Percentiles rank a stretch among this genome's conserved stretches.
These are phyloP conservation scores for Isoperla grammatica DNA, from an alignment of 2,888 invertebrate species.

Conservation along the genomic window DNA sequence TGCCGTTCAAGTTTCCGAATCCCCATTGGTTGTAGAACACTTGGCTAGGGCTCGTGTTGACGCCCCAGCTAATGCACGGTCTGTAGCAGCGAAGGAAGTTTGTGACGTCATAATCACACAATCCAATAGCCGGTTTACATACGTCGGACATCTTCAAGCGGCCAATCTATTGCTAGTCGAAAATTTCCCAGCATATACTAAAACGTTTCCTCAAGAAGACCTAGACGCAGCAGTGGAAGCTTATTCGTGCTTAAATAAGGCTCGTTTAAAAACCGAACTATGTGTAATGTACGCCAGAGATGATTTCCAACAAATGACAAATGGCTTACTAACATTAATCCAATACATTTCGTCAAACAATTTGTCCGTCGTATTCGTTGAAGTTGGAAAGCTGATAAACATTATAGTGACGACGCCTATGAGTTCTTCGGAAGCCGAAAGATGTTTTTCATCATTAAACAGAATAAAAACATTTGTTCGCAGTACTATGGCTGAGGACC, in stretches of 20 bases:
- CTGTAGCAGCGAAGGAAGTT: constrained; percentile 32
- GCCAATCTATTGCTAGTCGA: constrained; percentile 34
- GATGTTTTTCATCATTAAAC: too few relatives aligned
- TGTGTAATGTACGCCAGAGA: constrained; percentile 33
- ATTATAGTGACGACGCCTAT: constrained; percentile 36
- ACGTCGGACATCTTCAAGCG: constrained; percentile 34
- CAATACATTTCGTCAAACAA: constrained; percentile 32
- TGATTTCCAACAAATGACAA: constrained; percentile 31
- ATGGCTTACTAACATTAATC: constrained; percentile 26
- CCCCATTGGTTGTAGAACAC: too few relatives aligned
- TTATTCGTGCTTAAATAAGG: constrained; percentile 33
- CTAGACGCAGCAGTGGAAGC: too few relatives aligned
- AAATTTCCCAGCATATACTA: constrained; percentile 28
- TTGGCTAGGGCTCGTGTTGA: constrained; percentile 1
- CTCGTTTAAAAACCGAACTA: constrained; percentile 34
- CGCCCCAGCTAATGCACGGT: constrained; percentile 2
- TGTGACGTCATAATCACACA: constrained; percentile 35
- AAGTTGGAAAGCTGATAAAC: constrained; percentile 34
- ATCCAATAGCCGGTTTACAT: constrained; percentile 34
- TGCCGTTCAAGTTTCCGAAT: background rate
- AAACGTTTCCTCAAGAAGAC: constrained; percentile 16
- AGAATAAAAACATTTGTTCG: too few relatives aligned
- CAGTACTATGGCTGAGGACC: too few relatives aligned
- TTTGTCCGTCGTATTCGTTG: constrained; percentile 32
- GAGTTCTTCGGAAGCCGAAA: too few relatives aligned